A percentile compares a stretch with the other conserved stretches of the same genome.
phyloP scores from a whole-genome alignment of 2,888 invertebrate genomes.

The Camponotus fellah region DNA sequence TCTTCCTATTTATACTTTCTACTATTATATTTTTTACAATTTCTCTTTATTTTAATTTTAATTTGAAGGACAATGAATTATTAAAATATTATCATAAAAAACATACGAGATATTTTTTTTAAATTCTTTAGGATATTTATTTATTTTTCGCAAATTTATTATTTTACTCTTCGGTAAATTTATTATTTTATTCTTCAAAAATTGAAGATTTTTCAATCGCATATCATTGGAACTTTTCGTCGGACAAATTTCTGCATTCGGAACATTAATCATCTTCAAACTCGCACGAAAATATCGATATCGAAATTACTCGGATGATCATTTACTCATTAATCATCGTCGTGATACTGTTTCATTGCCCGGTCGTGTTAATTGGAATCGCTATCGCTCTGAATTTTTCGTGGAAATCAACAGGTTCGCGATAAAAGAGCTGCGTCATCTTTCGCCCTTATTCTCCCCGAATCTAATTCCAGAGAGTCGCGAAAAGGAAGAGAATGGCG shows the following conservation, averaged over 20 bases:
- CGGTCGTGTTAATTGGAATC: constrained; percentile 24
- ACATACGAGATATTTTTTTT: not conserved
- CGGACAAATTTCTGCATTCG: constrained; percentile 15
- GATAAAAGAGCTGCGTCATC: constrained; percentile 70
- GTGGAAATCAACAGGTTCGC: constrained; percentile 74
- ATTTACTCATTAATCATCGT: constrained; percentile 74
- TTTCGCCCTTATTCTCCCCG: constrained; percentile 67
- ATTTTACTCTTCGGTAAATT: not conserved
- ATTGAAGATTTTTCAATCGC: not conserved
- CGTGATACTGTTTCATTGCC: constrained; percentile 63
- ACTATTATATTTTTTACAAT: constrained; percentile 25
- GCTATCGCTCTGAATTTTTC: constrained; percentile 70
- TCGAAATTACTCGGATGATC: constrained; percentile 52
- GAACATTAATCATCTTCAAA: constrained; percentile 39
- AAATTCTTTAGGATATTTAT: not conserved
- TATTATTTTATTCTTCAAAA: constrained; percentile 7
- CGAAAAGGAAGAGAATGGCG: constrained; percentile 53
- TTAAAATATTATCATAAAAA: not conserved
- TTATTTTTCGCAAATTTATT: not conserved
- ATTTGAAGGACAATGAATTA: not conserved
- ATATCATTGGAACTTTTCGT: not conserved
- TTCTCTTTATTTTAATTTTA: not conserved
- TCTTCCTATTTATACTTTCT: constrained; percentile 24
- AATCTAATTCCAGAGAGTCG: constrained; percentile 58
- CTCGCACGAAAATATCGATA: constrained; percentile 48